A percentile compares a stretch with the other conserved stretches of the same genome.
These are phyloP conservation scores for Dromococcyx pavoninus DNA, from an alignment of 2,797 vertebrate genomes.

Conservation along the genomic window DNA sequence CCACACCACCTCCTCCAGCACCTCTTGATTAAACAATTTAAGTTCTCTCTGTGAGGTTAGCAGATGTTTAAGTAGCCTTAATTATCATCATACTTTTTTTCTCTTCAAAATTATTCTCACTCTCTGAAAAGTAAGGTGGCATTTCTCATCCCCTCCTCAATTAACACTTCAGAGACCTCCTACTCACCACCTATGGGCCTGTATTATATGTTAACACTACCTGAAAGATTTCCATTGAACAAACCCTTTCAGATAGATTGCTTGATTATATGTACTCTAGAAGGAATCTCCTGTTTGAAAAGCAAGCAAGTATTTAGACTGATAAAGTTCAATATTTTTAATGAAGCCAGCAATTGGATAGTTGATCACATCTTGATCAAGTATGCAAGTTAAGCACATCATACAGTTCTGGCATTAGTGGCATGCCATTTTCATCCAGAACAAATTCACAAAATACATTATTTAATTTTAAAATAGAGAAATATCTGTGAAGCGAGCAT, in stretches of 20 bases:
- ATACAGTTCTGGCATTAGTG: slow-evolving; percentile 19
- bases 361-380: slow-evolving; percentile 9
- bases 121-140: not conserved
- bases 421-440: not conserved
- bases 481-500: not conserved
- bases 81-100: slow-evolving; percentile 23
- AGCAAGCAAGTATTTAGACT: not conserved
- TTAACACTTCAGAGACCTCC: not conserved
- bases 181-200: not conserved
- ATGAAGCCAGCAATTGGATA: slow-evolving; percentile 14
- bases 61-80: slow-evolving; percentile 40
- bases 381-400: slow-evolving; percentile 11
- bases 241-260: not conserved
- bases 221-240: not conserved
- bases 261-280: not conserved
- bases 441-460: slow-evolving; percentile 46
- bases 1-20: slow-evolving; percentile 64
- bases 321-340: not conserved
- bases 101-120: slow-evolving; percentile 15
- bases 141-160: not conserved
- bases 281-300: not conserved
- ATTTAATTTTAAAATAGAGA: slow-evolving; percentile 30
- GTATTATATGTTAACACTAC: not conserved
- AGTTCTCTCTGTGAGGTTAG: slow-evolving; percentile 14
- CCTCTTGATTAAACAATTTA: slow-evolving; percentile 47